Percentiles rank a stretch among this genome's conserved stretches.
phyloP scores from a whole-genome alignment of 1,140 invertebrate species.

The Macrotrachela quadricornifera region DNA sequence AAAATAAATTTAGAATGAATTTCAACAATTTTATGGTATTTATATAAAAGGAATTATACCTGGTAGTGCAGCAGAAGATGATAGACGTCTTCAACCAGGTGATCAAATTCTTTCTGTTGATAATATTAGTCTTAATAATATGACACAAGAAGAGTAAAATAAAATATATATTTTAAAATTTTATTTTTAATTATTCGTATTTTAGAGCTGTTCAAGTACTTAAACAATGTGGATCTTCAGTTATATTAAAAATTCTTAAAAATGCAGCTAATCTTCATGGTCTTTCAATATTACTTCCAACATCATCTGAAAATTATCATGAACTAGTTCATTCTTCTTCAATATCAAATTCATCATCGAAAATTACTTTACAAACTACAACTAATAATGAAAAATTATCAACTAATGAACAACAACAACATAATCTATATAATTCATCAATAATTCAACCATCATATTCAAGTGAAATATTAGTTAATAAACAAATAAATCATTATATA shows the following conservation, averaged over 20 bases:
- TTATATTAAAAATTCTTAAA: constrained; percentile 5
- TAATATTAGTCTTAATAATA: constrained; percentile 77
- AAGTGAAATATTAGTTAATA: no score
- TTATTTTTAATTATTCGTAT: no score
- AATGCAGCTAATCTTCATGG: constrained; percentile 5
- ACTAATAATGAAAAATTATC: no score
- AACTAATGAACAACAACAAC: no score
- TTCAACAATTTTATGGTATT: constrained; percentile 69
- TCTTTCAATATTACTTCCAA: not conserved
- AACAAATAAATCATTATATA: no score
- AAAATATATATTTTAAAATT: no score
- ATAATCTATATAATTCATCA: no score
- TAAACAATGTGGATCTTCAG: not conserved
- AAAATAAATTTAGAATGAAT: no score
- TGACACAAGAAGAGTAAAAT: constrained; percentile 58
- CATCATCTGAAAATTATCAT: not conserved
- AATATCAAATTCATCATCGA: no score
- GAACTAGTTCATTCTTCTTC: no score
- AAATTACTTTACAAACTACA: no score
- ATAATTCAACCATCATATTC: no score
- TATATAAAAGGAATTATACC: constrained; percentile 93
- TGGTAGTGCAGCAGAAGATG: constrained; percentile 67
- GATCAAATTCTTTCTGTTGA: constrained; percentile 93
- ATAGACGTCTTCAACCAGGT: constrained; percentile 78
- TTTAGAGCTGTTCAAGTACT: constrained; percentile 12